Evolutionary conservation across 2,113 vertebrate genomes (phyloP).

Genomic region (Ceyx margarethae): DNA sequence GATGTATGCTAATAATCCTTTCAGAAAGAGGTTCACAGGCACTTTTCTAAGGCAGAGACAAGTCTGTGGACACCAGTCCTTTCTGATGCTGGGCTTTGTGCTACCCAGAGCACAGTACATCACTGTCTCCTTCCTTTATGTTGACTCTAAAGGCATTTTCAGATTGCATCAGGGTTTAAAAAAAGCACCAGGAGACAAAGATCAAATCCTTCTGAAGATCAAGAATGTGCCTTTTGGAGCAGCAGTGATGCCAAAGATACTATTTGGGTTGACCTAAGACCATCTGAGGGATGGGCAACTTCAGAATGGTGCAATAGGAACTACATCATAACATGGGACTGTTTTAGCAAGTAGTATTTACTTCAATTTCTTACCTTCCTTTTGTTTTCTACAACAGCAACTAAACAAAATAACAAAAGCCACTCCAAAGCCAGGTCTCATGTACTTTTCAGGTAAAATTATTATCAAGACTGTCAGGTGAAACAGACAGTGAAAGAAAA

Average conservation of each 20-base stretch:
- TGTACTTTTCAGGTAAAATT: neutral
- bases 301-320: neutral
- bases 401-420: neutral
- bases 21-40: slow-evolving; percentile 28
- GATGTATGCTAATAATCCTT: slow-evolving; percentile 44
- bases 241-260: slow-evolving; percentile 29
- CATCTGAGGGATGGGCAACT: neutral
- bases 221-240: neutral
- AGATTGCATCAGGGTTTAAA: neutral
- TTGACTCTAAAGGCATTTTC: slow-evolving; percentile 35
- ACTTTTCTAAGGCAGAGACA: neutral
- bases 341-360: neutral
- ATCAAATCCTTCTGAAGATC: slow-evolving; percentile 32
- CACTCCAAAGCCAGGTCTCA: neutral
- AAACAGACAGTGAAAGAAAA: neutral
- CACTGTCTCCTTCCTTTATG: neutral
- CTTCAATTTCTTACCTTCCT: neutral
- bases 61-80: neutral
- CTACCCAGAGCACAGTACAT: neutral
- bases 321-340: neutral
- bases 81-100: neutral
- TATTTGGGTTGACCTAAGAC: slow-evolving; percentile 7
- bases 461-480: neutral
- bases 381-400: neutral
- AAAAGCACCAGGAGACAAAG: neutral